These are phyloP conservation scores for Harpagifer antarcticus DNA, from an alignment of 2,797 vertebrate species.

Conservation along the genomic window DNA sequence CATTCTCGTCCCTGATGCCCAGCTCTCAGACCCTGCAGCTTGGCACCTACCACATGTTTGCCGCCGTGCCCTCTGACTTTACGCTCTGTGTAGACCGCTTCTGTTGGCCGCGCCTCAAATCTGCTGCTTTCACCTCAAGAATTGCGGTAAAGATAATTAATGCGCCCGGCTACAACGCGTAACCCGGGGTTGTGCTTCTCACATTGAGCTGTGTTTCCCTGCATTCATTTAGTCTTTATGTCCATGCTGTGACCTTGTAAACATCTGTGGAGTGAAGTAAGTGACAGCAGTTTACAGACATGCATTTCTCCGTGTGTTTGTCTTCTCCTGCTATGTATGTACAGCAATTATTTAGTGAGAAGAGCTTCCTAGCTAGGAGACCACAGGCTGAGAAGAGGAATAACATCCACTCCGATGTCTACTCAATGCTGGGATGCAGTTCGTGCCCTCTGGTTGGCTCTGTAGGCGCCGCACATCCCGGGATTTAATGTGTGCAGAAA, in stretches of 20 bases:
- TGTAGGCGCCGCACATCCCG: conserved; percentile 66
- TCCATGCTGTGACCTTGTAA: conserved; percentile 73
- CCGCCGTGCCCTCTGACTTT: conserved; percentile 71
- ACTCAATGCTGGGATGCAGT: conserved; percentile 46
- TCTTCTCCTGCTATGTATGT: conserved; percentile 46
- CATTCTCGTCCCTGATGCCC: conserved; percentile 45
- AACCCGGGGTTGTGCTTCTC: conserved; percentile 51
- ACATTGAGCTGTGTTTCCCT: conserved; percentile 25
- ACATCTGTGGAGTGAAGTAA: conserved; percentile 67
- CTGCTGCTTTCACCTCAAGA: conserved; percentile 70
- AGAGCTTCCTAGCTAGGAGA: conserved; percentile 35
- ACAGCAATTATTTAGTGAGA: conserved; percentile 50
- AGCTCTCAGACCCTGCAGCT: conserved; percentile 62
- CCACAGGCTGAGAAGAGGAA: conserved; percentile 38
- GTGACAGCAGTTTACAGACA: conserved; percentile 42
- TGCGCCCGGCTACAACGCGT: conserved; percentile 47
- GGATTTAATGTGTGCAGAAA: conserved; percentile 78
- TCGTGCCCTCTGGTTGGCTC: conserved; percentile 57
- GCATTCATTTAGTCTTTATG: conserved; percentile 48
- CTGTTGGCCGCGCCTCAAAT: conserved; percentile 69
- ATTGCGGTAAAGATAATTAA: conserved; percentile 75
- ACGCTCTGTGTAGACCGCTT: conserved; percentile 66
- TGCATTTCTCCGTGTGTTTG: conserved; percentile 42
- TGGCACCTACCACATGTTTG: conserved; percentile 77
- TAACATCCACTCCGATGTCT: conserved; percentile 36